Percentiles rank a stretch among this genome's conserved stretches.
Conservation (phyloP, 2,797 vertebrate species). For the Diglossa cyanea region DNA sequence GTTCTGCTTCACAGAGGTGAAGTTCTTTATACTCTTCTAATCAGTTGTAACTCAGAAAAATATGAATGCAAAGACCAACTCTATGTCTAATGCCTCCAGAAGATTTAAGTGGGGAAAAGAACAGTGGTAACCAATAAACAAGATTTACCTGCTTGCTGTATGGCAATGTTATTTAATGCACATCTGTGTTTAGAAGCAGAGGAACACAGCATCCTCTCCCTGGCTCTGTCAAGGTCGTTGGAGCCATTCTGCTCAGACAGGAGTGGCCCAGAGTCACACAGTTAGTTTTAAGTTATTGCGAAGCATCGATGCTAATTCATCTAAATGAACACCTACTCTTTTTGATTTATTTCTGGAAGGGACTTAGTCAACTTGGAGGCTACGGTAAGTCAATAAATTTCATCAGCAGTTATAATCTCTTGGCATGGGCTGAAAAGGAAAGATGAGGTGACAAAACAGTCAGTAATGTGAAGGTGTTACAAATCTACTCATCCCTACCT, state of each 20-base stretch:
- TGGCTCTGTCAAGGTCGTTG: neutral
- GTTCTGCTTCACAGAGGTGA: neutral
- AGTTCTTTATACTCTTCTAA: neutral
- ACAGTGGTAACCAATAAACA: neutral
- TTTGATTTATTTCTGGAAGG: constrained; percentile 59
- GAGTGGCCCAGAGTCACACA: neutral
- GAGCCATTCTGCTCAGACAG: neutral
- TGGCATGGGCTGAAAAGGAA: constrained; percentile 2
- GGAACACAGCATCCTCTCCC: neutral
- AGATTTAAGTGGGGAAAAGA: constrained; percentile 1
- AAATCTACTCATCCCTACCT: neutral
- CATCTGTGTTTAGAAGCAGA: neutral
- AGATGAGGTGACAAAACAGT: constrained; percentile 18
- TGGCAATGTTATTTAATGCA: constrained; percentile 7
- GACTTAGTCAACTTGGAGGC: constrained; percentile 32
- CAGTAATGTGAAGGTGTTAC: neutral
- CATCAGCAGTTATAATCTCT: constrained; percentile 38
- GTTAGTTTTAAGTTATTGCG: constrained; percentile 28
- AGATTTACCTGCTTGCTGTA: constrained; percentile 5
- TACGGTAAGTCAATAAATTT: constrained; percentile 65
- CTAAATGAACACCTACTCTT: constrained; percentile 49
- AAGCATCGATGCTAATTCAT: constrained; percentile 59
- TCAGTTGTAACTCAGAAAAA: constrained; percentile 16
- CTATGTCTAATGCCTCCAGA: neutral
- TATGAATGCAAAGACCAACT: neutral